Evolutionary conservation across 2,888 invertebrate species (phyloP), one percentile per base, ranked within the genome.

Genomic region (Caenorhabditis sulstoni): DNA sequence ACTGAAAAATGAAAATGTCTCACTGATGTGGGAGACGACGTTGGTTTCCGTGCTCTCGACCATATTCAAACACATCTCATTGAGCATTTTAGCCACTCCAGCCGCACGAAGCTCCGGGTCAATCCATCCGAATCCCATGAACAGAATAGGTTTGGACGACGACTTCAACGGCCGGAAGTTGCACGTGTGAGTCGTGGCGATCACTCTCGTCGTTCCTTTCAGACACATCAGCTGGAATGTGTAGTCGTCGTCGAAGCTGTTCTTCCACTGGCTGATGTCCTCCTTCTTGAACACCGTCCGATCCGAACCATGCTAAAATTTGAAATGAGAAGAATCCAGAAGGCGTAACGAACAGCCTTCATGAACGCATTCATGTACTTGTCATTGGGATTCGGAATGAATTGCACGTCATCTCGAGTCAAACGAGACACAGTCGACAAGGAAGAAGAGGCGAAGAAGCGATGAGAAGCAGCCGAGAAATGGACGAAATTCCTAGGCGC

Each of bases 81-180:
- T 20, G 20, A 35, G 57, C 57, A 41, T 9, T 20, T 18, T 9
- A n/a, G 22, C 35, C 16, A 14, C 35, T 22, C 41, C 20, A 14
- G 1, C 39, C 20, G 11, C 9, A 20, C 70, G 53, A 22, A 39
- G 61, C 37, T 61, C 53, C 3, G 50, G 35, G 44, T 47, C 61
- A 9, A 70, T 55, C 70, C 61, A 61, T 20, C 61, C 41, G 45
- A 70, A 53, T 5, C 70, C 70, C 44, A 45, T 44, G 39, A 61
- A 61, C 11, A 9, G 16, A 0, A 70, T 53, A 3, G 61, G 47
- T 2, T 61, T 55, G 20, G 22, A 22, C 16, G 41, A 39, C 8
- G 20, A 1, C 35, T 35, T 41, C 39, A 5, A 22, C 3, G 16
- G 53, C 35, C 53, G 23, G 52, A n/a, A 52, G 23, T 5, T 20